A percentile compares a stretch with the other conserved stretches of the same genome.
Conservation (phyloP, 2,797 vertebrate genomes). For the Chlorospingus semifuscus region DNA sequence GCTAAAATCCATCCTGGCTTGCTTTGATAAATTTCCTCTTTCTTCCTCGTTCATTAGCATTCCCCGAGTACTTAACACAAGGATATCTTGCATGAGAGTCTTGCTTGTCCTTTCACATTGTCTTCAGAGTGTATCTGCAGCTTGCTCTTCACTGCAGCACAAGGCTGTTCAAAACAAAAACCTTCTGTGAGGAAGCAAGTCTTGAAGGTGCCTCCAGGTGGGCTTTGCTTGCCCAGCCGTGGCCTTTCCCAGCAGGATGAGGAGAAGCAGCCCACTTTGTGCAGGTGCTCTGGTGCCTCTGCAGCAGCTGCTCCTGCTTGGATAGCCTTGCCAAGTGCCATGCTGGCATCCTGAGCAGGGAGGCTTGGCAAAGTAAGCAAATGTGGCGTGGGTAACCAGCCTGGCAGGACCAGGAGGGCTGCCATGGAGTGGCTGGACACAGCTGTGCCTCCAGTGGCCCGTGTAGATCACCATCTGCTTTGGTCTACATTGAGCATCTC, state of each 20-base stretch:
- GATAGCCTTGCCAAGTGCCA: neutral
- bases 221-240: neutral
- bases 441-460: neutral
- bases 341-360: neutral
- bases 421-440: neutral
- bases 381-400: fast-evolving
- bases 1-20: neutral
- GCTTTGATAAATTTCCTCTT: neutral
- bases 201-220: neutral
- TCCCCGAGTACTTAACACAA: neutral
- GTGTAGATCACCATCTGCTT: neutral
- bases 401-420: neutral
- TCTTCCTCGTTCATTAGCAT: neutral
- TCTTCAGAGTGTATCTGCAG: neutral
- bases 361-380: neutral
- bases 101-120: neutral
- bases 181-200: neutral
- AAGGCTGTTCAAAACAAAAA: neutral
- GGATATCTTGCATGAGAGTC: neutral
- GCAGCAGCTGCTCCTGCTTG: neutral
- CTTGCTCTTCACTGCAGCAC: neutral
- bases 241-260: neutral
- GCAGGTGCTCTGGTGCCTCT: neutral
- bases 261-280: neutral
- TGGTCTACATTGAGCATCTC: neutral